A percentile compares a stretch with the other conserved stretches of the same genome.
Conservation (phyloP, 2,888 invertebrate species). For the Chrysopilus asiliformis region DNA sequence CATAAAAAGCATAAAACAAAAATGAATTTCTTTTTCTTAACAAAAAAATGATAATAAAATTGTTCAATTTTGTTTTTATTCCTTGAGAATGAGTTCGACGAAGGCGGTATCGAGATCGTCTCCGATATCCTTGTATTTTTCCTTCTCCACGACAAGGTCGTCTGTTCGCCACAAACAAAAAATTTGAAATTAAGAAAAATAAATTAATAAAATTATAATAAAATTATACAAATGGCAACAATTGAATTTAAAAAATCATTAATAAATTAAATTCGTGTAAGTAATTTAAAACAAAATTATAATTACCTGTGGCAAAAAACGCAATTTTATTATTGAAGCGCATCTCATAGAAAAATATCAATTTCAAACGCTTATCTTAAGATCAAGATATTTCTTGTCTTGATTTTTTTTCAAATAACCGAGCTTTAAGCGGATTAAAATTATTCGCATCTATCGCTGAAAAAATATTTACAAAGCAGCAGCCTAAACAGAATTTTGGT, state of each 20-base stretch:
- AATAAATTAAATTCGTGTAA: constrained; percentile 2
- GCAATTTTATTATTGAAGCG: constrained; percentile 6
- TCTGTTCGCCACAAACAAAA: constrained; percentile 47
- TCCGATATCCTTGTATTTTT: constrained; percentile 99
- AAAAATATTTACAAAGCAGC: no score
- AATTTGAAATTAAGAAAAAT: constrained; percentile 15
- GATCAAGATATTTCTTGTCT: not conserved
- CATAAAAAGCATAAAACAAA: not conserved
- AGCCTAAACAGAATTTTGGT: no score
- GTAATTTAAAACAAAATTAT: constrained; percentile 5
- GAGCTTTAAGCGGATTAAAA: no score
- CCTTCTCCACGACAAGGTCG: constrained; percentile 93
- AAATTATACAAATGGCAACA: constrained; percentile 13
- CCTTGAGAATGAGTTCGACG: constrained; percentile 77
- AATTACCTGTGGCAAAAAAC: constrained; percentile 7
- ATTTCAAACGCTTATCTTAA: not conserved
- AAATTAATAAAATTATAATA: constrained; percentile 8
- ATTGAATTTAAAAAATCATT: constrained; percentile 3
- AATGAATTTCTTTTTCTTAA: not conserved
- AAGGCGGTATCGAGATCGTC: constrained; percentile 99
- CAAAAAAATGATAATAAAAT: not conserved
- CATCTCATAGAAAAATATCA: constrained; percentile 5
- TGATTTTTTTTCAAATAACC: no score
- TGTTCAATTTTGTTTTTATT: constrained; percentile 36
- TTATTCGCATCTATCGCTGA: no score